Percentiles rank a stretch among this genome's conserved stretches.
phyloP scores from a whole-genome alignment of 2,797 vertebrate genomes.

The Dermochelys coriacea region DNA sequence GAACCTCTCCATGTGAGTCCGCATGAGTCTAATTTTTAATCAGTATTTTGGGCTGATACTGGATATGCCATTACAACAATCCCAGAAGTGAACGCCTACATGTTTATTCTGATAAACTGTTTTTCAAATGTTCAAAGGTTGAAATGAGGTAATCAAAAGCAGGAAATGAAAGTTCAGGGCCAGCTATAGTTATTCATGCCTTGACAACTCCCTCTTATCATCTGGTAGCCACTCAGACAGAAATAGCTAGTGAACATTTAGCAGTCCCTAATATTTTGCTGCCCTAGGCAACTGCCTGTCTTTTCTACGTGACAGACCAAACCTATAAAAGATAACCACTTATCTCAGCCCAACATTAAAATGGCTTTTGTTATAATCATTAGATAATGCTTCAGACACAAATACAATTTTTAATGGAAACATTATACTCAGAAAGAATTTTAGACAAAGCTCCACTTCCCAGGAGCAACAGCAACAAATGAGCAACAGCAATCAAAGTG shows the following conservation, averaged over 20 bases:
- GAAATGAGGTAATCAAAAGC: neutral
- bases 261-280: neutral
- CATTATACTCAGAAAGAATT: neutral
- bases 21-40: neutral
- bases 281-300: neutral
- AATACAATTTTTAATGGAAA: neutral
- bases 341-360: constrained; percentile 1
- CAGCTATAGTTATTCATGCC: neutral
- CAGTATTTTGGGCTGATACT: neutral
- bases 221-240: neutral
- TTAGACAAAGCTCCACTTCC: neutral
- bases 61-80: neutral
- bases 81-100: neutral
- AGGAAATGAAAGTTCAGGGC: neutral
- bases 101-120: neutral
- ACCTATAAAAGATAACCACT: neutral
- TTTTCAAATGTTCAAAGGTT: neutral
- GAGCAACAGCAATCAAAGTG: neutral
- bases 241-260: neutral
- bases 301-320: neutral
- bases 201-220: neutral
- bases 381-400: neutral
- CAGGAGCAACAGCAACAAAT: neutral
- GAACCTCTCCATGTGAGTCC: neutral
- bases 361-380: neutral